Base-by-base conservation (phyloP, 2,113 vertebrate species). In the Carlito syrichta region DNA sequence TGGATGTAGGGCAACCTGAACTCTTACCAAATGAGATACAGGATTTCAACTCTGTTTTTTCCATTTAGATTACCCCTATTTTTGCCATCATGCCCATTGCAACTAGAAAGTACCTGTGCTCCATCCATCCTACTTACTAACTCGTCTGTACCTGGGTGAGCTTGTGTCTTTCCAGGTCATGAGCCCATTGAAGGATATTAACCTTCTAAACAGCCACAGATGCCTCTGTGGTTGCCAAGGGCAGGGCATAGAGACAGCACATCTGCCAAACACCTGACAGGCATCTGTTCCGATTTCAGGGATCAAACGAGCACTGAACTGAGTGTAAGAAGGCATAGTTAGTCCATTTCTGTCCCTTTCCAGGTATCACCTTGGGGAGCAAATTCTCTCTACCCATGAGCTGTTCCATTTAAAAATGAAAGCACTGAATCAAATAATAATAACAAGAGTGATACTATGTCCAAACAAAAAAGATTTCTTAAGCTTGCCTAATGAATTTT, bases 331-430 rank as follows among this genome's bases (percentile, higher is more conserved):
- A 45, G 45, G 8, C 35, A 73, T 19, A 6, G 5, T 58, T 60
- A 54, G 86, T 43, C 45, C 8, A 50, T 68, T 86, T 45, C 60
- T 88, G 12, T 20, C 48, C 68, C 25, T 77, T 62, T 73, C 8
- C 52, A 2, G 6, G 12, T 86, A 20, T 69, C 10, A 63, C 38
- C 50, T 4, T 25, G 11, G 48, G 73, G n/a, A 88, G 22, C 38
- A 60, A 5, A 40, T 62, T 92, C 9, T 63, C 74, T 92, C 73
- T 58, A 71, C 43, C 50, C 60, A 43, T 89, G 94, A 73, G 19
- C 20, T 91, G 96, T 95, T 48, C 32, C 54, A 52, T 56, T 60
- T 30, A 94, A 96, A 83, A 74, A n/a, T 91, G 62, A 93, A 94
- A 95, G 4, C 56, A 52, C n/a, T n/a, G n/a, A n/a, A n/a, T n/a